phyloP scores from a whole-genome alignment of 2,888 invertebrate species.

The Ophioninae sp. region DNA sequence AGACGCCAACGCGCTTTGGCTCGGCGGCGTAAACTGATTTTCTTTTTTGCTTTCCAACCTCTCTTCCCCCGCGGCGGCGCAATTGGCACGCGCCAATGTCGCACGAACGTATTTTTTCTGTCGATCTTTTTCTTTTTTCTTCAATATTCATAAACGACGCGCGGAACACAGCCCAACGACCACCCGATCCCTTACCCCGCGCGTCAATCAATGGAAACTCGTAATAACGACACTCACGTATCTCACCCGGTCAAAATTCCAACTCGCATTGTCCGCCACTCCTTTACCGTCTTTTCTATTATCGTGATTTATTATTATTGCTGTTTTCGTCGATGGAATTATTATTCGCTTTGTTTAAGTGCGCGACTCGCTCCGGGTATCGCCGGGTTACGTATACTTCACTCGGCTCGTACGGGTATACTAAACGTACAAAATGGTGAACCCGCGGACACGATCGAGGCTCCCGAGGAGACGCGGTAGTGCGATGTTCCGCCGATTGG shows the following conservation, averaged over 20 bases:
- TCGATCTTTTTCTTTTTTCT: neutral
- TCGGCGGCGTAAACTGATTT: slow-evolving; percentile 3
- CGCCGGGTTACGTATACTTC: slow-evolving; percentile 22
- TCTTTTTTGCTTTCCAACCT: neutral
- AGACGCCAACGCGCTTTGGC: slow-evolving; percentile 31
- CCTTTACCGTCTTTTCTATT: slow-evolving; percentile 24
- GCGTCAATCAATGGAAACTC: slow-evolving; percentile 32
- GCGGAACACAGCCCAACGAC: neutral
- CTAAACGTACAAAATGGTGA: slow-evolving; percentile 40
- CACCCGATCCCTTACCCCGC: slow-evolving; percentile 20
- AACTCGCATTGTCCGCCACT: slow-evolving; percentile 61
- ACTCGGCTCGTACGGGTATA: slow-evolving; percentile 28
- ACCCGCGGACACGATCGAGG: neutral
- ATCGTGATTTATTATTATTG: slow-evolving; percentile 26
- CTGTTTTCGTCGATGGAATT: slow-evolving; percentile 22
- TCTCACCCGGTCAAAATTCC: slow-evolving; percentile 67
- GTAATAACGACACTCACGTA: slow-evolving; percentile 74
- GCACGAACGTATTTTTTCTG: slow-evolving; percentile 28
- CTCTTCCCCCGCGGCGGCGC: neutral
- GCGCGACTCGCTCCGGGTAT: slow-evolving; percentile 18
- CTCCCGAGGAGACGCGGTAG: slow-evolving; percentile 10
- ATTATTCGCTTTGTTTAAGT: neutral
- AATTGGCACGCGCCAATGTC: slow-evolving; percentile 8
- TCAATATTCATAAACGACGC: slow-evolving; percentile 17
- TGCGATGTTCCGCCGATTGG: slow-evolving; percentile 11